Evolutionary conservation across 2,888 invertebrate species (phyloP).

Genomic region (Unio pictorum): DNA sequence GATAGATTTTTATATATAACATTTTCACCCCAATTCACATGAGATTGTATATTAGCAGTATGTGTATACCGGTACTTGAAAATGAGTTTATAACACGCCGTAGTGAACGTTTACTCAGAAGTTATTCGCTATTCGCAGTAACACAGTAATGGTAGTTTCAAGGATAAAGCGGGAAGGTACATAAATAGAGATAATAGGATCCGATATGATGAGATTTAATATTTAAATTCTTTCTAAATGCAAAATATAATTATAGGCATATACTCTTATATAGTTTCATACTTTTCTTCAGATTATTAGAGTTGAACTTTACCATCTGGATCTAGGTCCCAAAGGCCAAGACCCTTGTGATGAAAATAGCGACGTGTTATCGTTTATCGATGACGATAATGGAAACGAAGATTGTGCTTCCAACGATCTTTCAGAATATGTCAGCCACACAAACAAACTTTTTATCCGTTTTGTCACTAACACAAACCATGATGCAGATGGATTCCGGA

Average conservation of each 20-base stretch:
- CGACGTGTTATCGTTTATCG: slow-evolving; percentile 56
- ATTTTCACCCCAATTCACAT: too few species aligned
- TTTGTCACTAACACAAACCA: slow-evolving; percentile 56
- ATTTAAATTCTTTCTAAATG: neutral
- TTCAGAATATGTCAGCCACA: slow-evolving; percentile 51
- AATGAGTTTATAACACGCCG: too few species aligned
- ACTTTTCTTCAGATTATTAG: slow-evolving; percentile 51
- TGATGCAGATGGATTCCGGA: slow-evolving; percentile 64
- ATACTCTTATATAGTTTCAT: neutral
- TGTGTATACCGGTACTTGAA: too few species aligned
- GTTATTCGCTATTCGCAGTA: too few species aligned
- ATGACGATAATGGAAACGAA: slow-evolving; percentile 36
- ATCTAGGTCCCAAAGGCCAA: slow-evolving; percentile 50
- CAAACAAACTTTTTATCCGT: slow-evolving; percentile 49
- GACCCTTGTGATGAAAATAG: slow-evolving; percentile 48
- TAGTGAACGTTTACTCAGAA: too few species aligned
- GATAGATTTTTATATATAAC: too few species aligned
- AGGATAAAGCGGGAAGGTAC: too few species aligned
- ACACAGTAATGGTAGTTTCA: too few species aligned
- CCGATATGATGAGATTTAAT: too few species aligned
- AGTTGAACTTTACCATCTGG: slow-evolving; percentile 58
- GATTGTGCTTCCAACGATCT: slow-evolving; percentile 55
- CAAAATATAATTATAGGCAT: neutral
- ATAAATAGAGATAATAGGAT: too few species aligned
- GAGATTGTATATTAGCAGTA: too few species aligned